Conservation (phyloP, 2,113 vertebrate genomes). For the Xenopus borealis region DNA sequence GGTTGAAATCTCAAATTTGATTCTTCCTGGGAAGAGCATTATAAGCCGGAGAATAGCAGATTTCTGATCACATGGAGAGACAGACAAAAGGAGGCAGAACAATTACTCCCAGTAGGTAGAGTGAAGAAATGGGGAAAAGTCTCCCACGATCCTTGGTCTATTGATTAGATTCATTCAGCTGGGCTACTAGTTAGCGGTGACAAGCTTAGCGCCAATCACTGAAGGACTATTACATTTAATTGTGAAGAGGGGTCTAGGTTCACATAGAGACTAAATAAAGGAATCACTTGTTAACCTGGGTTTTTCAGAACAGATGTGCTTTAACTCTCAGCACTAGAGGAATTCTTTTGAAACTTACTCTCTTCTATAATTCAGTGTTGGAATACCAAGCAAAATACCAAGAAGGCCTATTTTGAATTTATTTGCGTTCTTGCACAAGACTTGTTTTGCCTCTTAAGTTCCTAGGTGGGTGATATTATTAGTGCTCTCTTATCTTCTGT, state of each 20-base stretch:
- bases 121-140: slow-evolving; percentile 36
- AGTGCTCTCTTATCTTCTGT: slow-evolving; percentile 61
- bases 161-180: slow-evolving; percentile 44
- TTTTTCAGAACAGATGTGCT: slow-evolving; percentile 22
- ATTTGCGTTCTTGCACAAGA: not conserved
- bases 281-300: slow-evolving; percentile 16
- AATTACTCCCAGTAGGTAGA: slow-evolving; percentile 32
- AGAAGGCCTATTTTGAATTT: not conserved
- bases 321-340: not conserved
- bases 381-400: not conserved
- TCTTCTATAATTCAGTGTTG: slow-evolving; percentile 8
- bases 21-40: slow-evolving; percentile 24
- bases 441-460: not conserved
- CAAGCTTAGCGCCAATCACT: slow-evolving; percentile 24
- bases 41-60: slow-evolving; percentile 38
- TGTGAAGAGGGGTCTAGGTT: slow-evolving; percentile 19
- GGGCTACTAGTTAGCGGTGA: slow-evolving; percentile 24
- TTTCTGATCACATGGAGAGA: slow-evolving; percentile 32
- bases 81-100: slow-evolving; percentile 46
- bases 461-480: slow-evolving; percentile 53
- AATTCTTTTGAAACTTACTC: slow-evolving; percentile 39
- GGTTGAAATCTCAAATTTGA: slow-evolving; percentile 46
- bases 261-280: slow-evolving; percentile 7
- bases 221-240: not conserved
- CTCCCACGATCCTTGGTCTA: slow-evolving; percentile 4